These are phyloP conservation scores for Scaptomyza reducta DNA, from an alignment of 2,888 invertebrate species.

Conservation along the genomic window DNA sequence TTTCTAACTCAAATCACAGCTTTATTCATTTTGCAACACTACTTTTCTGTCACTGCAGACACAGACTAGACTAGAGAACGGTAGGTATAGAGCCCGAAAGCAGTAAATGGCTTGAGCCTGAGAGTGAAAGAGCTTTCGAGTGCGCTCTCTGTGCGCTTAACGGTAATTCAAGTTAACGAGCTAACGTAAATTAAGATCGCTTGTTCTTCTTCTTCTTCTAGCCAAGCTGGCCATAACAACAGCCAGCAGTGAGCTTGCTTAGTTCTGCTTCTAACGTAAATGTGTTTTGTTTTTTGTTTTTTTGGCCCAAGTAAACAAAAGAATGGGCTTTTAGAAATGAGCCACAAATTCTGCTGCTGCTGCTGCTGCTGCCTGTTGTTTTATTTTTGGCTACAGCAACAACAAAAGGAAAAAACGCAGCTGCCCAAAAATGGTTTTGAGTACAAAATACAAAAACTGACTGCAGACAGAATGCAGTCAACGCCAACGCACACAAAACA, in stretches of 20 bases:
- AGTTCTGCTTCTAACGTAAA: constrained; percentile 43
- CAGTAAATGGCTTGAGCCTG: constrained; percentile 34
- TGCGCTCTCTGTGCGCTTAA: constrained; percentile 47
- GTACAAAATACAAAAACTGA: constrained; percentile 22
- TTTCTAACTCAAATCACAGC: neutral
- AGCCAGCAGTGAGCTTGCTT: constrained; percentile 42
- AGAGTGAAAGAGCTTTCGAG: constrained; percentile 61
- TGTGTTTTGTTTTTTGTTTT: constrained; percentile 59
- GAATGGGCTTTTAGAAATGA: constrained; percentile 46
- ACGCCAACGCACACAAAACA: constrained; percentile 75
- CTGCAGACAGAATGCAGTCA: constrained; percentile 61
- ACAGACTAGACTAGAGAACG: constrained; percentile 4
- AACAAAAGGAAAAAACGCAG: constrained; percentile 8
- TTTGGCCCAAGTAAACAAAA: constrained; percentile 70
- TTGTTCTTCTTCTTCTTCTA: constrained; percentile 55
- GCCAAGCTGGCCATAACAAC: constrained; percentile 11
- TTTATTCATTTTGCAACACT: too few species aligned
- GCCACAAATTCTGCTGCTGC: constrained; percentile 23
- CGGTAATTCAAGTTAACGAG: constrained; percentile 78
- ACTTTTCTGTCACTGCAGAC: neutral
- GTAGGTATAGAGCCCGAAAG: constrained; percentile 13
- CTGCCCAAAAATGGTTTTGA: constrained; percentile 61
- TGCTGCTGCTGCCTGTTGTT: constrained; percentile 28
- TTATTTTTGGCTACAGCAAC: constrained; percentile 51
- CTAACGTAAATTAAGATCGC: constrained; percentile 80